phyloP scores from a whole-genome alignment of 2,797 vertebrate species.

The Dermochelys coriacea region DNA sequence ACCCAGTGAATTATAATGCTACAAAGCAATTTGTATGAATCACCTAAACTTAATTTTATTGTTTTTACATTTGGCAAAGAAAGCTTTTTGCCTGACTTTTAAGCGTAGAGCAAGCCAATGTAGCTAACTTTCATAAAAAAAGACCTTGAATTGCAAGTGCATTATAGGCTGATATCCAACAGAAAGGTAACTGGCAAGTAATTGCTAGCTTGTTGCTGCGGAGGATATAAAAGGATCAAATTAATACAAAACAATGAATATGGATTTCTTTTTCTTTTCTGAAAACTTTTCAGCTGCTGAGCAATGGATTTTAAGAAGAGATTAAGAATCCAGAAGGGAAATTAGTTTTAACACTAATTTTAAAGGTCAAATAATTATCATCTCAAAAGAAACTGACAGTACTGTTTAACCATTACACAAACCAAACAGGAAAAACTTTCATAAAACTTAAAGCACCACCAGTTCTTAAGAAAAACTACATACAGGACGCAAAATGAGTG shows the following conservation, averaged over 20 bases:
- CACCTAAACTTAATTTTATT: not conserved
- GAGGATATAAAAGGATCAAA: accelerated
- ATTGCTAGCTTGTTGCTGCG: not conserved
- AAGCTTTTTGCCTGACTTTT: not conserved
- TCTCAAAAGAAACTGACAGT: not conserved
- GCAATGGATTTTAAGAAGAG: not conserved
- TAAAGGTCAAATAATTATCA: not conserved
- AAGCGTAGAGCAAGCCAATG: not conserved
- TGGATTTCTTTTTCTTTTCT: not conserved
- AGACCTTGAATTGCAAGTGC: too few relatives aligned
- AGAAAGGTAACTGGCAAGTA: not conserved
- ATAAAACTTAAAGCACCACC: not conserved
- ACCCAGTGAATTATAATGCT: not conserved
- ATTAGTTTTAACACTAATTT: not conserved
- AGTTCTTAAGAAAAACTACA: not conserved
- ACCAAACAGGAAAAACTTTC: not conserved
- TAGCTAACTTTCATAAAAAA: too few relatives aligned
- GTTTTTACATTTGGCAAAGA: not conserved
- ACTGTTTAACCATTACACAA: not conserved
- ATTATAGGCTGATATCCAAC: not conserved
- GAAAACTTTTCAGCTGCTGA: not conserved
- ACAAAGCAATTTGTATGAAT: not conserved
- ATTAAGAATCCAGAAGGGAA: not conserved
- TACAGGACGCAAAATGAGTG: constrained; percentile 44
- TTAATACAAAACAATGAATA: not conserved